Evolutionary conservation across 2,888 invertebrate genomes (phyloP).

Genomic region (Hydriomena furcata): DNA sequence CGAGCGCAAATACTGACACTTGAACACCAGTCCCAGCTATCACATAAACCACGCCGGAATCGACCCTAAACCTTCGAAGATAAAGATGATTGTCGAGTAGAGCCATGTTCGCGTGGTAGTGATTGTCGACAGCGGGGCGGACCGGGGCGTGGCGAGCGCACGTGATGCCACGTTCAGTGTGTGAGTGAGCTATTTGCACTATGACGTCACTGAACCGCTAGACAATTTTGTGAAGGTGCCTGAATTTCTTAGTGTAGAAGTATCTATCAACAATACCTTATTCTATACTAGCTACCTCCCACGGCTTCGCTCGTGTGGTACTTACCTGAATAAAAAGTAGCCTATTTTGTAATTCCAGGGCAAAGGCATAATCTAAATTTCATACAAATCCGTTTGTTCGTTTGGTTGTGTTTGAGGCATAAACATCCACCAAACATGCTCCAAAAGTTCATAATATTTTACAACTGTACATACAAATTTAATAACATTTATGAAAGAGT

Average conservation of each 20-base stretch:
- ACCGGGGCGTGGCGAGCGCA: conserved; percentile 66
- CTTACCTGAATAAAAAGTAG: no score
- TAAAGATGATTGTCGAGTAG: conserved; percentile 16
- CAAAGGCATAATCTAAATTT: no score
- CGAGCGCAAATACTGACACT: conserved; percentile 33
- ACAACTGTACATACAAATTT: not conserved
- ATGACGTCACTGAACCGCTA: conserved; percentile 24
- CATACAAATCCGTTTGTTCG: no score
- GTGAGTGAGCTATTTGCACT: conserved; percentile 30
- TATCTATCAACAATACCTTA: not conserved
- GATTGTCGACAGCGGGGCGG: conserved; percentile 62
- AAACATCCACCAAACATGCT: no score
- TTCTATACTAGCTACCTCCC: no score
- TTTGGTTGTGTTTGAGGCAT: no score
- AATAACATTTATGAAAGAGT: no score
- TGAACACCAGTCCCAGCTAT: conserved; percentile 16
- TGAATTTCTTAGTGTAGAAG: not conserved
- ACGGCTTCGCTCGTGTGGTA: no score
- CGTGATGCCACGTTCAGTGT: conserved; percentile 47
- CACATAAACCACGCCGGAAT: not conserved
- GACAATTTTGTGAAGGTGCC: not conserved
- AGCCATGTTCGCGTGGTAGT: conserved; percentile 29
- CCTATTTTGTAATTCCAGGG: no score
- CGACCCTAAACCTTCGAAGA: conserved; percentile 2
- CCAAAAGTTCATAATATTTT: no score